Percentiles rank a stretch among this genome's conserved stretches.
These are phyloP conservation scores for Drepanosiphum platanoidis DNA, from an alignment of 2,888 invertebrate species.

Conservation along the genomic window DNA sequence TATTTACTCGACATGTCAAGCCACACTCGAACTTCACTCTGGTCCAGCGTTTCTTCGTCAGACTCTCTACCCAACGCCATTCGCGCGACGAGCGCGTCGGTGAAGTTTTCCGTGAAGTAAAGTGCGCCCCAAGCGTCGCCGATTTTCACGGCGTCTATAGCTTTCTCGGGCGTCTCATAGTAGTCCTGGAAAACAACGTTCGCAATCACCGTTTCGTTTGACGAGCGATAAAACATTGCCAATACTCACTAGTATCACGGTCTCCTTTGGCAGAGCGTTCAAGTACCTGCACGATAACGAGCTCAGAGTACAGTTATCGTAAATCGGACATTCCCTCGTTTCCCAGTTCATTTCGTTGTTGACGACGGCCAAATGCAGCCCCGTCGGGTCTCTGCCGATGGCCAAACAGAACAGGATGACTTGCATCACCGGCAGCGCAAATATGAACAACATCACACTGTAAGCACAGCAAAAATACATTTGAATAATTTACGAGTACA, in stretches of 20 bases:
- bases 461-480: constrained; percentile 59
- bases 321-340: constrained; percentile 69
- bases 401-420: constrained; percentile 93
- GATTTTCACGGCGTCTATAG: constrained; percentile 76
- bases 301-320: constrained; percentile 74
- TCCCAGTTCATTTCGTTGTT: constrained; percentile 74
- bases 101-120: constrained; percentile 89
- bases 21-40: constrained; percentile 89
- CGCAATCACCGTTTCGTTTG: neutral
- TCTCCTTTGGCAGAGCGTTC: constrained; percentile 77
- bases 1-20: constrained; percentile 87
- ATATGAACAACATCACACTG: constrained; percentile 89
- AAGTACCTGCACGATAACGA: constrained; percentile 85
- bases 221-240: neutral
- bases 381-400: constrained; percentile 87
- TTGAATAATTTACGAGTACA: neutral
- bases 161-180: constrained; percentile 75
- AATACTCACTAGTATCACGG: constrained; percentile 74
- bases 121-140: constrained; percentile 91
- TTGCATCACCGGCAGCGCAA: constrained; percentile 92
- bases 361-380: constrained; percentile 81
- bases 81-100: constrained; percentile 84
- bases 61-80: constrained; percentile 83
- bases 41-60: constrained; percentile 86
- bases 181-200: constrained; percentile 68